Evolutionary conservation across 1,140 invertebrate species (phyloP).

Genomic region (Conus ventricosus): DNA sequence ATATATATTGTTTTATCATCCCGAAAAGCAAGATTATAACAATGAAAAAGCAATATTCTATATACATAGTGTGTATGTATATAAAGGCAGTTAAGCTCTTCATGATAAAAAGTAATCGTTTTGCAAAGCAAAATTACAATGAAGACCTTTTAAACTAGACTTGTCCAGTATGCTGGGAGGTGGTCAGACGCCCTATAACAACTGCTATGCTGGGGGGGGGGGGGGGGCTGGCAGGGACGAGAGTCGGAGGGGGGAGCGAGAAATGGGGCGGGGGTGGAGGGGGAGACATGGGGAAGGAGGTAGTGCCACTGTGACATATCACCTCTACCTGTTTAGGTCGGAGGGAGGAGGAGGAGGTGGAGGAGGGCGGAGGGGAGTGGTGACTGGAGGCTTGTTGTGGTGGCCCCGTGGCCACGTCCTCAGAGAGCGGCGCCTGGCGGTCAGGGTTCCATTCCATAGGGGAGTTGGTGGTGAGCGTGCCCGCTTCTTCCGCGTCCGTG

Average conservation of each 20-base stretch:
- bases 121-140: too few relatives aligned
- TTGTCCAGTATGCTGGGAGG: too few relatives aligned
- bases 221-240: not conserved
- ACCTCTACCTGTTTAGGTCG: not conserved
- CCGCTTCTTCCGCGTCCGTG: constrained; percentile 58
- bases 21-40: too few relatives aligned
- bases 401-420: not conserved
- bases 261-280: not conserved
- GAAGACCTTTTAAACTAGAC: too few relatives aligned
- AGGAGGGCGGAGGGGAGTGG: not conserved
- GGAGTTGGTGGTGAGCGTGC: constrained; percentile 61
- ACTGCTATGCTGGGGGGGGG: too few relatives aligned
- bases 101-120: too few relatives aligned
- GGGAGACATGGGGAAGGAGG: too few relatives aligned
- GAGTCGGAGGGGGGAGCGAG: not conserved
- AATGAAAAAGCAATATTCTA: too few relatives aligned
- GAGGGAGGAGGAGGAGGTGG: not conserved
- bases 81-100: too few relatives aligned
- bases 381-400: not conserved
- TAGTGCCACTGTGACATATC: not conserved
- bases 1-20: too few relatives aligned
- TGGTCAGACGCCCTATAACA: too few relatives aligned
- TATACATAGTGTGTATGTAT: too few relatives aligned
- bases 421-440: not conserved
- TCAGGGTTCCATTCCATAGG: constrained; percentile 53